Evolutionary conservation across 2,113 vertebrate species (phyloP), one percentile per base, ranked within the genome.

Genomic region (Siniperca knerii): DNA sequence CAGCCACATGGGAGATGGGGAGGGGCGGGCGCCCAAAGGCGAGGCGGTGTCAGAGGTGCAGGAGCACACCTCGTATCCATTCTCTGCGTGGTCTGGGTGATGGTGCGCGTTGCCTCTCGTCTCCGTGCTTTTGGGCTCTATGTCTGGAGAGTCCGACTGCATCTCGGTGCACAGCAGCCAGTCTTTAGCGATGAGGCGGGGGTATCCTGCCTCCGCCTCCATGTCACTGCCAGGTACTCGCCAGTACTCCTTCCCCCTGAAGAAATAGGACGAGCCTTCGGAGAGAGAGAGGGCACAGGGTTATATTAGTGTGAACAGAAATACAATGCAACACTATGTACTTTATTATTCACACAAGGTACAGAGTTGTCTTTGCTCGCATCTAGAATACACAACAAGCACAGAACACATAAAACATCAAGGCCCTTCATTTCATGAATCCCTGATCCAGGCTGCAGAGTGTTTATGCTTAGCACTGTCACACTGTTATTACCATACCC

Each of bases 211-310:
- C 44, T 97, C 97, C 1, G 77, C 96, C 87, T 98, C 97, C 95
- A 97, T 95, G 72, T 97, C 96, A 0, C 97, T 96, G 87, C 97
- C 96, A 23, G 92, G 88, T 70, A 99, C 96, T 23, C 97, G 97
- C 98, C 98, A 99, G 95, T 99, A 99, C 69, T 99, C 96, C 83
- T 96, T 96, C 82, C 97, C 98, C 20, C 96, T 97, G 92, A 99
- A 99, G 94, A 99, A 99, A 91, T 99, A 99, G 52, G 97, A 97
- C 0, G 97, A 96, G 35, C 98, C 98, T 99, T 92, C 8, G 96
- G 96, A 35, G 60, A 2, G 23, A 66, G 40, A 46, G 23, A 46
- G n/a, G 46, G 4, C 25, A 68, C 23, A 68, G 8, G 7, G 42
- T 1, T 50, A 3, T 54, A 21, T 54, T 54, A 54, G 52, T 29